A percentile compares a stretch with the other conserved stretches of the same genome.
Evolutionary conservation across 1,140 invertebrate species (phyloP).

Genomic region (Drosophila pruinosa): DNA sequence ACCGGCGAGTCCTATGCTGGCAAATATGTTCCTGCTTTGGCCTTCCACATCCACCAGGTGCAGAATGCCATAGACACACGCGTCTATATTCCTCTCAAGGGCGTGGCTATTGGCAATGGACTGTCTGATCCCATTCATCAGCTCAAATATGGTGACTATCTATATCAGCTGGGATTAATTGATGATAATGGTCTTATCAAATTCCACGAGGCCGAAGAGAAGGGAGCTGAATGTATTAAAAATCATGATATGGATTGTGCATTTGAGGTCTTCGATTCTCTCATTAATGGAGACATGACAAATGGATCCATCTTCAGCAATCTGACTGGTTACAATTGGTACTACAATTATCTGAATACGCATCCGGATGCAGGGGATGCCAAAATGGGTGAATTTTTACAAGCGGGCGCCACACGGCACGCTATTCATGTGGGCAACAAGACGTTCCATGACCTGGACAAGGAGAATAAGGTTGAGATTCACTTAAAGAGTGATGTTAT

Average conservation of each 20-base stretch:
- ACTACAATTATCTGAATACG: constrained; percentile 90
- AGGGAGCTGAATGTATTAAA: constrained; percentile 85
- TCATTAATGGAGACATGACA: constrained; percentile 89
- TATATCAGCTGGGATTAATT: constrained; percentile 91
- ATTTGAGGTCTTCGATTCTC: constrained; percentile 87
- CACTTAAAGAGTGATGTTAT: constrained; percentile 91
- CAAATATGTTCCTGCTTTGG: constrained; percentile 92
- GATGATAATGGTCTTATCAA: constrained; percentile 86
- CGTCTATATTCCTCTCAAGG: constrained; percentile 86
- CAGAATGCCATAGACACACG: constrained; percentile 83
- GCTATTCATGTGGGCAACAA: constrained; percentile 93
- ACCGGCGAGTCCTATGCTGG: constrained; percentile 95
- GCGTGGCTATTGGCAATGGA: constrained; percentile 93
- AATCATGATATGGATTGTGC: constrained; percentile 86
- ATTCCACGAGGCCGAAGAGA: constrained; percentile 86
- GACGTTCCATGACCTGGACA: constrained; percentile 85
- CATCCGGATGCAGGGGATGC: constrained; percentile 81
- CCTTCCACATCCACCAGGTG: constrained; percentile 88
- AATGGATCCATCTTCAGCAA: constrained; percentile 89
- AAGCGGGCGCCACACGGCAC: constrained; percentile 85
- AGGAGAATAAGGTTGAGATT: constrained; percentile 85
- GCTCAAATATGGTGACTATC: constrained; percentile 90
- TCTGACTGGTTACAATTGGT: constrained; percentile 90
- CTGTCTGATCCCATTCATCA: constrained; percentile 92
- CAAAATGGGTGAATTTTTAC: constrained; percentile 84